Base-by-base conservation (phyloP, 2,113 vertebrate species). In the Crotophaga sulcirostris region DNA sequence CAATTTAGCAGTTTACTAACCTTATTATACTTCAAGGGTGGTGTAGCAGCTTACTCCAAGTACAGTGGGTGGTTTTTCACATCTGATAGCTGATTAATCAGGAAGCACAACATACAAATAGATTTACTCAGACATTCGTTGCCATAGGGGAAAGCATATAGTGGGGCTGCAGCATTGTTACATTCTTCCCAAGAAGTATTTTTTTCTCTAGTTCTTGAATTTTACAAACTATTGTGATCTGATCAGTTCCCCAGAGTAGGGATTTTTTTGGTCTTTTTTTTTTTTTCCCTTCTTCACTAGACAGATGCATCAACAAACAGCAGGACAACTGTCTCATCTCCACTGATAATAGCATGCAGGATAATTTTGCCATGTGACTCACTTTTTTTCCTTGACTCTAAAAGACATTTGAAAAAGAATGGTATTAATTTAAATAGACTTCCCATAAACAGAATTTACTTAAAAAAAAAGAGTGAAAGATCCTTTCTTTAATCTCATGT, bases 381-480 rank as follows among this genome's bases (percentile, higher is more conserved):
- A 83, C 87, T 97, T 91, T 95, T n/a, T 62, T 96, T 94, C 74
- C 94, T 93, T 95, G 56, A 86, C 68, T 95, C 68, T 84, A 82
- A 76, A 91, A 93, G 89, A 81, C 38, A 33, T 94, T 84, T 84
- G 75, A 82, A 91, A 94, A 87, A 90, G 52, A 76, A 31, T 87
- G 45, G 21, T 81, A 80, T 94, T 96, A 82, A 94, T 95, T 96
- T 97, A 93, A 95, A 94, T 79, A 92, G 94, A 91, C 96, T 96
- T 96, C 31, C 19, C 52, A 80, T 66, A 89, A 94, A 95, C 47
- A 83, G 69, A 58, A 90, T 94, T 96, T 93, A 76, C 44, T 59
- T 31, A 80, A 84, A 89, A 84, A 73, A 78, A 64, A 34, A 28
- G 47, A 52, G n/a, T n/a, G n/a, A 21, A 66, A 49, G 47, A 67